A percentile compares a stretch with the other conserved stretches of the same genome.
Evolutionary conservation across 2,113 vertebrate species (phyloP).

Genomic region (Leptobrachium ailaonicum): DNA sequence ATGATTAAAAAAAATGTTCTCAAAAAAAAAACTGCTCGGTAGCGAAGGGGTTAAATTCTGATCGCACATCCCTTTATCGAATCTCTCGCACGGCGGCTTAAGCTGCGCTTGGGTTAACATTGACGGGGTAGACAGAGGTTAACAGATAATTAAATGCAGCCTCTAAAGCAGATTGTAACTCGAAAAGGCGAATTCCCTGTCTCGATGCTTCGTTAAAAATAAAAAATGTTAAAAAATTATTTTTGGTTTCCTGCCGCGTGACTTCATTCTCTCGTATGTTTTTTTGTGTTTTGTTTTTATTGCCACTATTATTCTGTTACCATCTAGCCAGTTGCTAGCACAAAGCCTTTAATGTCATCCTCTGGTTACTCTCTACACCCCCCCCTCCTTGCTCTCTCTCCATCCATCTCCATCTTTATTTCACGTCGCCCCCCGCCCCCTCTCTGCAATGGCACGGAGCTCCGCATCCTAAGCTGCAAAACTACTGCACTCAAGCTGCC

Average conservation of each 20-base stretch:
- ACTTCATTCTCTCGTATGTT: too few species aligned
- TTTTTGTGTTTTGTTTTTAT: constrained; percentile 8
- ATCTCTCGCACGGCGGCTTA: too few species aligned
- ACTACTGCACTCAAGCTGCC: constrained; percentile 7
- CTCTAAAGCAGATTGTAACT: constrained; percentile 1
- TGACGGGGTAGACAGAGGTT: not conserved
- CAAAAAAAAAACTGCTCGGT: too few species aligned
- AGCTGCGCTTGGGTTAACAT: not conserved
- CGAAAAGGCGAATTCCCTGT: not conserved
- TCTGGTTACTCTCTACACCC: not conserved
- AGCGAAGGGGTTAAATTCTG: too few species aligned
- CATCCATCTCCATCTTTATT: not conserved
- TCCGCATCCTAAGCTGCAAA: constrained; percentile 32
- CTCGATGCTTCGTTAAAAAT: constrained; percentile 11
- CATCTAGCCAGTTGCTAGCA: not conserved
- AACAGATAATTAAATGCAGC: constrained; percentile 6
- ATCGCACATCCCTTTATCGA: too few species aligned
- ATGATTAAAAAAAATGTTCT: too few species aligned
- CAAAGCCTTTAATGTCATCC: too few species aligned
- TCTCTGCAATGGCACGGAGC: constrained; percentile 28
- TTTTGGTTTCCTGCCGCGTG: not conserved
- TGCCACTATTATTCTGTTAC: constrained; percentile 17
- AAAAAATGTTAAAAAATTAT: not conserved
- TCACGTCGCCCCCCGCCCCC: not conserved
- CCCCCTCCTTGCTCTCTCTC: not conserved